phyloP scores from a whole-genome alignment of 2,797 vertebrate species.

The Chelmon rostratus region DNA sequence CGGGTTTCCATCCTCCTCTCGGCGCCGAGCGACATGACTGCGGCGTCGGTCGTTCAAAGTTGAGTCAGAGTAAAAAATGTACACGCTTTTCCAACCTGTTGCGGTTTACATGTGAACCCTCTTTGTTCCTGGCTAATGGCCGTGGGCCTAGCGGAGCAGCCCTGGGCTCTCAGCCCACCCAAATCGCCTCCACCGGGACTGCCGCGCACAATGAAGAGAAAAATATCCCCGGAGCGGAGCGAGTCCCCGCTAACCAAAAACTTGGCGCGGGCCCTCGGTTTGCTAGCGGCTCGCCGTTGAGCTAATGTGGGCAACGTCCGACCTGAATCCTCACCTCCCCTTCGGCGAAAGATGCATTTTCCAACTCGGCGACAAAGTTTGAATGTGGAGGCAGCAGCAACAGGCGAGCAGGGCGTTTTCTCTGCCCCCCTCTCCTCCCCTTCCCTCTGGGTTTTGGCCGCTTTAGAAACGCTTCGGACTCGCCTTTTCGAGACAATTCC shows the following conservation, averaged over 20 bases:
- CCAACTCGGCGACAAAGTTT: conserved; percentile 82
- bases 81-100: conserved; percentile 28
- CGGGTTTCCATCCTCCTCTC: conserved; percentile 88
- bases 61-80: conserved; percentile 4
- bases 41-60: conserved; percentile 32
- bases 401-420: conserved; percentile 87
- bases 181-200: conserved; percentile 71
- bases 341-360: conserved; percentile 59
- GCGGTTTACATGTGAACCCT: conserved; percentile 75
- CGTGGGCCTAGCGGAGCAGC: conserved; percentile 80
- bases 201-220: conserved; percentile 73
- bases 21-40: conserved; percentile 85
- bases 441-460: conserved; percentile 55
- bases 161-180: conserved; percentile 81
- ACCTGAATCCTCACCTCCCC: conserved; percentile 56
- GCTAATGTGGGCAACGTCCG: conserved; percentile 13
- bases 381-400: conserved; percentile 76
- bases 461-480: conserved; percentile 51
- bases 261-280: conserved; percentile 23
- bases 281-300: conserved; percentile 8
- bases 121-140: conserved; percentile 80
- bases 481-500: conserved; percentile 33
- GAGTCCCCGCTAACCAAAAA: conserved; percentile 47
- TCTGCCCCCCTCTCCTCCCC: conserved; percentile 74
- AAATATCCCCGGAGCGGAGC: conserved; percentile 69